Evolutionary conservation across 2,888 invertebrate species (phyloP), one percentile per base, ranked within the genome.

Genomic region (Drosophila cracens): DNA sequence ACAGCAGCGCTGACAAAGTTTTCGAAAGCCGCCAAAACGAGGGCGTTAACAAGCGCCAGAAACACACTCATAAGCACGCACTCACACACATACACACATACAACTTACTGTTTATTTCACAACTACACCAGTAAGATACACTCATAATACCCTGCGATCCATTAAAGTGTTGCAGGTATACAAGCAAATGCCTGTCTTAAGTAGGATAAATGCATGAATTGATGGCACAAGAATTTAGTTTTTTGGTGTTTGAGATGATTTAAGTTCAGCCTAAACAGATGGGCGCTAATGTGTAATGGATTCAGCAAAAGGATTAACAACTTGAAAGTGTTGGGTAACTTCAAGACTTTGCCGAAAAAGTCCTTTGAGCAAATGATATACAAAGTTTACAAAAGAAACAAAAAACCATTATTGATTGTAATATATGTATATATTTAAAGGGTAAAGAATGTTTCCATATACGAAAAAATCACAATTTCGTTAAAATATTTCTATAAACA

Each of bases 1-100:
- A 75, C 81, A 86, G 72, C 83, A 70, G 72, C 72, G 67, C 73
- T 85, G 83, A 66, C 74, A 74, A 84, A 89, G 65, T 87, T 89
- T 76, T 66, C 75, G 40, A 76, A 89, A 87, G 87, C 85, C 85
- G 78, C 82, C 87, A 79, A 89, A 89, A 89, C 85, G 81, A 75
- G 83, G 85, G 85, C 89, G 85, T 87, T 86, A 86, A 89, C 85
- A 86, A 89, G 89, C 85, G 87, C 62, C 87, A 84, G 80, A 79
- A 65, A 83, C 87, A 89, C 52, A 73, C 46, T 40, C 38, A 72
- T 52, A 81, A 52, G 52, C 46, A 81, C 33, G 46, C 34, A n/a
- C 49, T 71, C 40, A 78, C 59, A 60, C 33, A 81, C 18, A 38
- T 82, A 79, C 38, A 49, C 18, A 46, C 21, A 67, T 38, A 64